Evolutionary conservation across 2,888 invertebrate species (phyloP), one percentile per base, ranked within the genome.

Genomic region (Cataglyphis albicans): DNA sequence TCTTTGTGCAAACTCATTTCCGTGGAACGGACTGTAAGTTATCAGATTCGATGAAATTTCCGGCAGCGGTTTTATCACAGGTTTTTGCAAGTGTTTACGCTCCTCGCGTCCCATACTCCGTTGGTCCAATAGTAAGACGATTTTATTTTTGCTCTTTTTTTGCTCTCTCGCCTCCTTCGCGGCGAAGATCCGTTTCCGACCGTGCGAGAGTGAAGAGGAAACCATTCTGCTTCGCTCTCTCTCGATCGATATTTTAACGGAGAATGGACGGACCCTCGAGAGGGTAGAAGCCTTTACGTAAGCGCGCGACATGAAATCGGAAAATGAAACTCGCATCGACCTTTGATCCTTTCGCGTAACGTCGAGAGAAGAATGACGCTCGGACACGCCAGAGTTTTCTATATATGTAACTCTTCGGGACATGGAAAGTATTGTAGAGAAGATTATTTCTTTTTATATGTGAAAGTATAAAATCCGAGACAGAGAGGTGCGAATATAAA

Each of bases 221-320:
- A 81, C 63, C 72, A 81, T 52, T 52, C 63, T 61, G 76, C 25
- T 59, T 84, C 67, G 35, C 80, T 80, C 65, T 85, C 72, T 70
- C 44, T 86, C 82, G 74, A 89, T 90, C 90, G 87, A 90, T 90
- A 90, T 90, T 87, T 90, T 90, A 89, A 87, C 87, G 52, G 86
- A 88, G 90, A 84, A 80, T 55, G 41, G 55, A 81, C 64, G 73
- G 72, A 55, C 35, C 38, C 57, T 32, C 63, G 61, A 68, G 61
- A 68, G 52, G 59, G 61, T 76, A 59, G 48, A 35, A 80, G 59
- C 67, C 72, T 72, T 80, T 78, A 78, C 78, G 70, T 70, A 70
- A 70, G 38, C 67, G 75, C 38, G 72, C 78, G 78, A 80, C 78
- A 59, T 80, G 78, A 80, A 80, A 80, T 80, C 72, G 72, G 72